Evolutionary conservation across 2,797 vertebrate species (phyloP), one percentile per base, ranked within the genome.

Genomic region (Tarsius wallacei): DNA sequence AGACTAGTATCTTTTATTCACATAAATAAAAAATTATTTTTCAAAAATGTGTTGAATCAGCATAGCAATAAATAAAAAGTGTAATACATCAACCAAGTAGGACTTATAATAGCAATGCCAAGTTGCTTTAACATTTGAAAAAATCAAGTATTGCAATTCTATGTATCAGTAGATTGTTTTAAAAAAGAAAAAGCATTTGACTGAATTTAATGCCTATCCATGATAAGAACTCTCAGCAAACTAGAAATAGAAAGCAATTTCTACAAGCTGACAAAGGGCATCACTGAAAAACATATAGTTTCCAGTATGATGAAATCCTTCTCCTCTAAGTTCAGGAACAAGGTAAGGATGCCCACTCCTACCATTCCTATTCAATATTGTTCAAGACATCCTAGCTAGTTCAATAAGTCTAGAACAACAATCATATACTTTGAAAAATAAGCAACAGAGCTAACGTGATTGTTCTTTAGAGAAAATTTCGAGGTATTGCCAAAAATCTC

Each of bases 381-480:
- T 86, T 63, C 53, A 21, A 47, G 26, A 15, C 87, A 63, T 24
- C 12, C 28, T 87, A 53, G 47, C 22, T 21, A 55, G 9, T 28
- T 7, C 12, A 19, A 0, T 19, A 33, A 51, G 24, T 77, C 28
- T 88, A 26, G 49, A 76, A 42, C 42, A 77, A 76, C 28, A 80
- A 42, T n/a, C 15, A 57, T 5, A 19, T 4, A 11, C 1, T 51
- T 86, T 83, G 1, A 4, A 63, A 78, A 87, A 21, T 19, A 87
- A 63, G 49, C 33, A 17, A 1, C 1, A 16, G 21, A 55, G 77
- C n/a, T 59, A 83, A 17, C 2, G 9, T 80, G 33, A 47, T 12
- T 47, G 17, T 9, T 78, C 42, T 96, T 53, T 31, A 6, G 51
- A 51, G 88, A 92, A 90, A 90, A 28, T 73, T 17, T 93, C 83